Base-by-base conservation (phyloP, 1,140 invertebrate species). In the Pachypsylla venusta region DNA sequence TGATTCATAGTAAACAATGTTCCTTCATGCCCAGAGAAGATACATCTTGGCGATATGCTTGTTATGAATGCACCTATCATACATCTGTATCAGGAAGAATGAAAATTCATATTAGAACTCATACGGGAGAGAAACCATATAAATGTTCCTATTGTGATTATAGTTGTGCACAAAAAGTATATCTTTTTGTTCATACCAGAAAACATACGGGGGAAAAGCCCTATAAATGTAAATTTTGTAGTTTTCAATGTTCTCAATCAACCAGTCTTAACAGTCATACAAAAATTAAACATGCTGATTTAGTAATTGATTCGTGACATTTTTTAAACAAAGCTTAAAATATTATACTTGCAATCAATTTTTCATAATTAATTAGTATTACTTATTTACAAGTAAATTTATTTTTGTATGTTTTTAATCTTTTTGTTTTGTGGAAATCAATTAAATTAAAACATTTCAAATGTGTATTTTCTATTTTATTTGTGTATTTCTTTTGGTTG, bases 151-250 rank as follows among this genome's bases (percentile, higher is more conserved):
- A 19, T 48, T 48, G 42, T 19, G 22, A 48, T 73, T 75, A 89
- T 64, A 79, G 89, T 72, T 95, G 94, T 78, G 94, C 94, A 70
- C 91, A 94, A 73, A 79, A 94, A 42, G 89, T 86, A 64, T 91
- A 95, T 70, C 89, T 95, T 12, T 90, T 93, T 70, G 90, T 94
- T 69, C 91, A 94, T 71, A 95, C 91, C 48, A 79, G 91, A 64
- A 79, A 94, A 55, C 91, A 95, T 74, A 95, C 91, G 71, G 91
- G 90, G 93, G 70, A 84, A 83, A 81, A 20, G 22, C 12, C 56
- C 10, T 58, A 48, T 48, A 48, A 48, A 19, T 48, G 42, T 48
- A 48, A 48, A 19, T 48, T 48, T 48, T 48, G 42, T 48, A 22
- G 22, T 48, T 48, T 48, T n/a, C 16, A 48, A 48, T 19, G 42